These are phyloP conservation scores for Grapholita molesta DNA, from an alignment of 1,140 invertebrate species.

Conservation along the genomic window DNA sequence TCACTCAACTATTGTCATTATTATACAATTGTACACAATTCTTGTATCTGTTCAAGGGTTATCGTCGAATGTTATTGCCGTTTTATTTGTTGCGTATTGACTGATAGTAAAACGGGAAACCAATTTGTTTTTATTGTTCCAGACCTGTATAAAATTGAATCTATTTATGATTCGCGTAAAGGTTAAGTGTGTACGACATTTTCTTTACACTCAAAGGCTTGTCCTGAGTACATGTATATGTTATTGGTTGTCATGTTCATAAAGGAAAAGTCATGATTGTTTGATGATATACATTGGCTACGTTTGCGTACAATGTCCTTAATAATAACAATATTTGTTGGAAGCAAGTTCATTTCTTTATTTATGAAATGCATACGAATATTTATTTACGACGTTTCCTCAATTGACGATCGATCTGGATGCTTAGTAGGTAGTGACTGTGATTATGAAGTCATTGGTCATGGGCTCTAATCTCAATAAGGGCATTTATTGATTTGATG, in stretches of 20 bases:
- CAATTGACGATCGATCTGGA: too few relatives aligned
- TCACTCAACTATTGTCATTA: slow-evolving; percentile 51
- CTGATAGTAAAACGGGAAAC: slow-evolving; percentile 63
- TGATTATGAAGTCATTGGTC: too few relatives aligned
- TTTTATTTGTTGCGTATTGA: slow-evolving; percentile 70
- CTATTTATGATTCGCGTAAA: slow-evolving; percentile 62
- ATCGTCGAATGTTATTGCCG: slow-evolving; percentile 45
- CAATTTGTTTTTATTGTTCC: slow-evolving; percentile 74
- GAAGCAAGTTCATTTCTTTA: too few relatives aligned
- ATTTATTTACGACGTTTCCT: too few relatives aligned
- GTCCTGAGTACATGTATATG: neutral
- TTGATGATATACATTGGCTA: neutral
- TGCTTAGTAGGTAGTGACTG: too few relatives aligned
- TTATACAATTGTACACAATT: slow-evolving; percentile 39
- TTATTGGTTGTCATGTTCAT: neutral
- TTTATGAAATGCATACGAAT: too few relatives aligned
- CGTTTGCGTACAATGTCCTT: too few relatives aligned
- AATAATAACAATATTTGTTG: too few relatives aligned
- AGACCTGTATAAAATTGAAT: slow-evolving; percentile 65
- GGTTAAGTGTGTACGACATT: slow-evolving; percentile 23
- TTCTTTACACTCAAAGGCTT: slow-evolving; percentile 10
- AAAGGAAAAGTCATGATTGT: neutral
- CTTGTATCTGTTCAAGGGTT: slow-evolving; percentile 41
- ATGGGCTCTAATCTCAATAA: too few relatives aligned
- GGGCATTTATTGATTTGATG: too few relatives aligned